Percentiles rank a stretch among this genome's conserved stretches.
phyloP scores from a whole-genome alignment of 1,140 invertebrate genomes.

The Megalopta genalis region DNA sequence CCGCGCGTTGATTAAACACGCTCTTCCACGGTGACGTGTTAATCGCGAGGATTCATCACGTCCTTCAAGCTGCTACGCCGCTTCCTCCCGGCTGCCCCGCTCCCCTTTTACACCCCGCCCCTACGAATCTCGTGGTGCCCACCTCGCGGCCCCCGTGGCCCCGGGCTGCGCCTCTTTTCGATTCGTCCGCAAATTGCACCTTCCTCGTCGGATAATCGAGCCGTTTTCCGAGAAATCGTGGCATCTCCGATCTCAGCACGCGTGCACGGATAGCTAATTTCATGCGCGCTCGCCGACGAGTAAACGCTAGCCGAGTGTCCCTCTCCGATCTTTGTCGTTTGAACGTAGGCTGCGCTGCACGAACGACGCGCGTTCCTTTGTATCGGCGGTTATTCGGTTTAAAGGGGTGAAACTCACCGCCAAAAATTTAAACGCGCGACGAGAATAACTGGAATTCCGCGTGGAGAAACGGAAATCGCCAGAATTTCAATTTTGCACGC shows the following conservation, averaged over 20 bases:
- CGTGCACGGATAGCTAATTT: not conserved
- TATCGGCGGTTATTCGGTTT: no score
- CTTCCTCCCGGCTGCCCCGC: not conserved
- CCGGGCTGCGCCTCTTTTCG: no score
- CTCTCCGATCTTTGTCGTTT: no score
- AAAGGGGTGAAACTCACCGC: no score
- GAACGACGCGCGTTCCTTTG: no score
- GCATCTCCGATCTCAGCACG: not conserved
- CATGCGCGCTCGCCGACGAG: not conserved
- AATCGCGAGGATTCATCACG: constrained; percentile 76
- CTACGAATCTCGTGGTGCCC: not conserved
- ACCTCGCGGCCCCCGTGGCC: not conserved
- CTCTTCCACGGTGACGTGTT: constrained; percentile 76
- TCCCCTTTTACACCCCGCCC: constrained; percentile 33
- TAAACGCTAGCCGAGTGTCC: no score
- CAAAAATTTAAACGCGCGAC: no score
- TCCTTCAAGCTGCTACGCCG: constrained; percentile 55
- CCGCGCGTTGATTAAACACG: constrained; percentile 75
- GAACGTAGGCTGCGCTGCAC: no score
- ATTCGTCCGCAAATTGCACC: not conserved
- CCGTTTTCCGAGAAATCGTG: not conserved
- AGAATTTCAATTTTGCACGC: no score
- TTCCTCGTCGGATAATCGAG: not conserved
- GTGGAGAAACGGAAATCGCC: no score
- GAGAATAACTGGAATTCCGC: no score